These are phyloP conservation scores for Syngnathus floridae DNA, from an alignment of 2,113 vertebrate species.

Conservation along the genomic window DNA sequence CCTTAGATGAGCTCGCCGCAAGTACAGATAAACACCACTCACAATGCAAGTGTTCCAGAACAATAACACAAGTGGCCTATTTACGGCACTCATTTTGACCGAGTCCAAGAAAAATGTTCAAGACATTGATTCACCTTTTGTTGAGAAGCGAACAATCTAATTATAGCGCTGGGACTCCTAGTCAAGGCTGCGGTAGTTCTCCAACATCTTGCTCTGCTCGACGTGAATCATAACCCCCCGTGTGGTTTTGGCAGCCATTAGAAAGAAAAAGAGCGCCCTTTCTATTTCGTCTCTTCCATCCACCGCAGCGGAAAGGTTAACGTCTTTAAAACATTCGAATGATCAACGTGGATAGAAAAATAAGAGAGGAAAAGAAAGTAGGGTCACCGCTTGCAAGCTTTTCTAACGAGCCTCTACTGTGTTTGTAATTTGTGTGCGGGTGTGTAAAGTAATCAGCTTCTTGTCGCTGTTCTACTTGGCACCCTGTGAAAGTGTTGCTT, in stretches of 20 bases:
- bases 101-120: background rate
- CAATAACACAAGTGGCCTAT: background rate
- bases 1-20: background rate
- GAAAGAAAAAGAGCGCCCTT: background rate
- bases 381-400: background rate
- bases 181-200: background rate
- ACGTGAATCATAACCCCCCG: slow-evolving; percentile 4
- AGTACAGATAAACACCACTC: background rate
- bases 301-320: background rate
- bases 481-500: slow-evolving; percentile 61
- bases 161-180: background rate
- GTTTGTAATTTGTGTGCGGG: slow-evolving; percentile 9
- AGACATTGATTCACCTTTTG: slow-evolving; percentile 5
- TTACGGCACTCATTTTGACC: background rate
- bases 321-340: background rate
- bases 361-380: background rate
- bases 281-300: background rate
- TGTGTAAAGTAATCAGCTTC: slow-evolving; percentile 35
- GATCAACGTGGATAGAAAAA: background rate
- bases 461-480: slow-evolving; percentile 43
- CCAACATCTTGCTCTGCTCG: slow-evolving; percentile 1
- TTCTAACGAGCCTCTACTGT: background rate
- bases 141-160: background rate
- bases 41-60: background rate
- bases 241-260: slow-evolving; percentile 5